Base-by-base conservation (phyloP, 1,140 invertebrate genomes). In the Asbolus verrucosus region DNA sequence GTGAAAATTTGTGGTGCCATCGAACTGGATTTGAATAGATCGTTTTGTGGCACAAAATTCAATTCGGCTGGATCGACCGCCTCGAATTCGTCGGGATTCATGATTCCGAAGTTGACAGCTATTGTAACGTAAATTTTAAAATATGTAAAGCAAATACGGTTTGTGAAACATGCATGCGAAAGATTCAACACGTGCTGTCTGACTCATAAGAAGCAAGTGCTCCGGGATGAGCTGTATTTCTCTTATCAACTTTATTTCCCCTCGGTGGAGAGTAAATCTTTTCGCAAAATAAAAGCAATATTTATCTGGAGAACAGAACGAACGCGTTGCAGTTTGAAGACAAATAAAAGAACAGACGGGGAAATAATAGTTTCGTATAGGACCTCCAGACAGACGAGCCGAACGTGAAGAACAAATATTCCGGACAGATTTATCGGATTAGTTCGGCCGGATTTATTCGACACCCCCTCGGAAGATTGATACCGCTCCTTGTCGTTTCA, bases 291-390 rank as follows among this genome's bases (percentile, higher is more conserved):
- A 54, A 54, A 27, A 54, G 46, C 46, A 50, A 50, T 50, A 50
- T 50, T 50, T 50, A 50, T 50, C 43, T 24, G 6, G 43, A 50
- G 9, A 21, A 8, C 6, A 24, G 43, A 50, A 50, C 43, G 16
- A 21, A n/a, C 16, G n/a, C 43, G 21, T 50, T 50, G 21, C 43
- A 24, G 6, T 8, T n/a, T 11, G 15, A 6, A 50, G 43, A 54
- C 27, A 54, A 54, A 54, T 21, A 54, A 54, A 54, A 14, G 19
- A 31, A 54, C 46, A 19, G 46, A 54, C 46, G 27, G 27, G 46
- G 11, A 54, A 54, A 54, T 54, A 54, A 54, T 54, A 54, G 46
- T 54, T 54, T 50, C 11, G 11, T 50, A 50, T 50, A 50, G 43
- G 43, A n/a, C 43, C n/a, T 16, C 24, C 13, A 54, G 46, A 54